Base-by-base conservation (phyloP, 2,888 invertebrate genomes). In the Cosmorhoe ocellata region DNA sequence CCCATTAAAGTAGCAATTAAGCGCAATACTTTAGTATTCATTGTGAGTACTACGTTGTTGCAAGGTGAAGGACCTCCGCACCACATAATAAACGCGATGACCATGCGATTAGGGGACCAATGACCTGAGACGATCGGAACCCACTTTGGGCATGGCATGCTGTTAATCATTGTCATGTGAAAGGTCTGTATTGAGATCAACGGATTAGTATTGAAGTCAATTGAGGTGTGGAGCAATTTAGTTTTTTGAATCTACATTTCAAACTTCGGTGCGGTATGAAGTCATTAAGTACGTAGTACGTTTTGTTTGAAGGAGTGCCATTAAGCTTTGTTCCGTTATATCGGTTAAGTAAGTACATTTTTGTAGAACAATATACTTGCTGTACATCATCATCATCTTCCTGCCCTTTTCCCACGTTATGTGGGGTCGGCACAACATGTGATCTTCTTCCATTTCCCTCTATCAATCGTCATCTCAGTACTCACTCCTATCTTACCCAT, bases 81-180 rank as follows among this genome's bases (percentile, higher is more conserved):
- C 27, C 28, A 39, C 47, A 41, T 28, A 44, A 11, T 50, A 41
- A 31, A 63, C 58, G n/a, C 68, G 72, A 69, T 79, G 74, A 66
- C 67, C 64, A 77, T 72, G 71, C 79, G 81, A 84, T 85, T 81
- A 84, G 84, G 74, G 75, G 81, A 74, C 64, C 83, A 64, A 70
- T 80, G 84, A 85, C 82, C 83, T 62, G 65, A 57, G 47, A 62
- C 59, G 49, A 63, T 72, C 64, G 71, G 62, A 58, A 63, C 63
- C 63, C 62, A 61, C 59, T 60, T 60, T 54, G 44, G 50, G 51
- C 51, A 58, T 52, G 57, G 59, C 59, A 57, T 49, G 58, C 48
- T 60, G 64, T 47, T 49, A 51, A 51, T 56, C 52, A 60, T 60
- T 52, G 54, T 51, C 45, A 51, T 58, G 28, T 44, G 42, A 44